Conservation (phyloP, 2,888 invertebrate species). For the Caenorhabditis panamensis region DNA sequence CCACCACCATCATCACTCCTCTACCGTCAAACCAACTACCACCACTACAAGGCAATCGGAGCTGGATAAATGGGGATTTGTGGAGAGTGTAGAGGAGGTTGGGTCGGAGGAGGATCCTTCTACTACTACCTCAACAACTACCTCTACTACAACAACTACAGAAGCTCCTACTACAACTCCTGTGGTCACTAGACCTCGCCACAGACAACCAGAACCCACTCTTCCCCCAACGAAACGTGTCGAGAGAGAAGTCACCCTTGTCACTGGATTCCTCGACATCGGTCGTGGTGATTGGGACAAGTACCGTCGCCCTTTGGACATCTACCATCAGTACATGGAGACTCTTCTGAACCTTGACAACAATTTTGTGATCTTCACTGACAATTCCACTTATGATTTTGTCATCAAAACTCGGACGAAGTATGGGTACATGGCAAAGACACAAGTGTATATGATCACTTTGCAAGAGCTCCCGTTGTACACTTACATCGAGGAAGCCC, state of each 20-base stretch:
- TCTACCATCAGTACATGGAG: constrained; percentile 80
- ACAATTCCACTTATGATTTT: constrained; percentile 73
- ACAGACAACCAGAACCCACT: constrained; percentile 44
- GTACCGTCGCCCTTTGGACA: constrained; percentile 78
- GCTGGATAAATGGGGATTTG: constrained; percentile 39
- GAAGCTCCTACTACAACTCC: not conserved
- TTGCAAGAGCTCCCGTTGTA: constrained; percentile 70
- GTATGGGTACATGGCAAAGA: constrained; percentile 62
- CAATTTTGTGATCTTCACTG: constrained; percentile 75
- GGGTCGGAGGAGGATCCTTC: constrained; percentile 34
- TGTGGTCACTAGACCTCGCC: not conserved
- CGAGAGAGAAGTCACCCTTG: constrained; percentile 75
- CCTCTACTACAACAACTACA: constrained; percentile 32
- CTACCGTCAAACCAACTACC: constrained; percentile 32
- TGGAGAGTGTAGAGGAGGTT: constrained; percentile 30
- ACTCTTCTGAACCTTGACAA: constrained; percentile 73
- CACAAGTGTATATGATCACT: constrained; percentile 65
- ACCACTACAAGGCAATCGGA: constrained; percentile 49
- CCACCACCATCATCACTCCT: constrained; percentile 39
- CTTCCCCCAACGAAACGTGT: constrained; percentile 27
- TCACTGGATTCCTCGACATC: constrained; percentile 81
- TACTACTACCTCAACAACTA: constrained; percentile 20
- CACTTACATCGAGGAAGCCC: constrained; percentile 74
- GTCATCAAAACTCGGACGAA: constrained; percentile 65
- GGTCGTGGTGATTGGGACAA: constrained; percentile 81